Conservation (phyloP, 2,888 invertebrate species). For the Geophilus truncorum region DNA sequence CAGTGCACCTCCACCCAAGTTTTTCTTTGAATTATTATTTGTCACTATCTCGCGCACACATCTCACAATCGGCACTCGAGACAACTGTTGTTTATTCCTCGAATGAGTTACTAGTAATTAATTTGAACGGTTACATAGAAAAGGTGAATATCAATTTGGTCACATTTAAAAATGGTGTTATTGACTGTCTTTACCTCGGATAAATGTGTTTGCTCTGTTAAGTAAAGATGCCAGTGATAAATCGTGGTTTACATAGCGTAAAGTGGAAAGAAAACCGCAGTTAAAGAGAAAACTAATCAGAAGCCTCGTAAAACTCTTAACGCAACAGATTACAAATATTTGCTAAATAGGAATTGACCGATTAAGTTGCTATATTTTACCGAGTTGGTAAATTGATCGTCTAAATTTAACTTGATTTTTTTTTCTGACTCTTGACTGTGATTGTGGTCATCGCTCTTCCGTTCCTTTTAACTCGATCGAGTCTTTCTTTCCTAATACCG, state of each 20-base stretch:
- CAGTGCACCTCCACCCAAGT: not conserved
- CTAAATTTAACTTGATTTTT: not conserved
- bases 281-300: no score
- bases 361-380: no score
- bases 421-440: no score
- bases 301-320: no score
- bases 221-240: not conserved
- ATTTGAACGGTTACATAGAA: not conserved
- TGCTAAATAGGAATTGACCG: no score
- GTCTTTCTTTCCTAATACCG: slow-evolving; percentile 3
- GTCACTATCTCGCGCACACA: not conserved
- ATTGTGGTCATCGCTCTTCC: slow-evolving; percentile 1
- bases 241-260: not conserved
- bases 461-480: not conserved
- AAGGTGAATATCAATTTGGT: not conserved
- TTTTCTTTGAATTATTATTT: slow-evolving; percentile 14
- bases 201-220: not conserved
- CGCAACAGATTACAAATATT: no score
- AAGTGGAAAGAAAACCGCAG: not conserved
- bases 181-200: not conserved
- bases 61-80: not conserved
- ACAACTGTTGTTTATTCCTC: no score
- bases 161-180: not conserved
- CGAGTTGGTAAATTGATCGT: not conserved
- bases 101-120: not conserved